Conservation (phyloP, 2,888 invertebrate species). For the Gasteruption jaculator region DNA sequence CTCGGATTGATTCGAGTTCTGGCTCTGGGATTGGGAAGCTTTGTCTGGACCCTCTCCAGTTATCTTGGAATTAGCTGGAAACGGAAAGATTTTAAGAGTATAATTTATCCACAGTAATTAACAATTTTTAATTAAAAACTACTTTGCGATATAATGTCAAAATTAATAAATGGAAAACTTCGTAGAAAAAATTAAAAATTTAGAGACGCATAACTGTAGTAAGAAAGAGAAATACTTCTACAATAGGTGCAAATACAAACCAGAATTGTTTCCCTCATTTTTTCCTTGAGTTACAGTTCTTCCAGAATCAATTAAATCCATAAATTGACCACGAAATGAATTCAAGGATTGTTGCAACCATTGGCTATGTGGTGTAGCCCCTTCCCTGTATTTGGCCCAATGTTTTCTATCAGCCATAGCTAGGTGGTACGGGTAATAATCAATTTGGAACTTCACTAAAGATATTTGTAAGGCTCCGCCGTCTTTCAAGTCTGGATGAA, state of each 20-base stretch:
- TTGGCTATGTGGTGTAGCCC: slow-evolving; percentile 72
- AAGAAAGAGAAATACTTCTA: too few relatives aligned
- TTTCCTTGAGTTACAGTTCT: slow-evolving; percentile 52
- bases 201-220: too few relatives aligned
- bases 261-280: slow-evolving; percentile 38
- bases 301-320: slow-evolving; percentile 70
- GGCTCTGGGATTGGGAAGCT: slow-evolving; percentile 30
- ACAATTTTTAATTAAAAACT: too few relatives aligned
- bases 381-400: slow-evolving; percentile 82
- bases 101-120: background rate
- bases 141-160: background rate
- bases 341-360: slow-evolving; percentile 86
- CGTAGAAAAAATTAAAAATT: slow-evolving; percentile 1
- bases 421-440: slow-evolving; percentile 95
- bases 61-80: slow-evolving; percentile 26
- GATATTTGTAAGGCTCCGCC: slow-evolving; percentile 94
- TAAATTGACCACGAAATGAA: slow-evolving; percentile 71
- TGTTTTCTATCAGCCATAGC: slow-evolving; percentile 83
- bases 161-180: background rate
- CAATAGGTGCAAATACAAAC: slow-evolving; percentile 27
- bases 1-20: slow-evolving; percentile 31
- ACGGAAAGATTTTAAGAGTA: background rate
- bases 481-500: slow-evolving; percentile 76
- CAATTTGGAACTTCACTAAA: slow-evolving; percentile 80
- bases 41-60: slow-evolving; percentile 37